A percentile compares a stretch with the other conserved stretches of the same genome.
phyloP scores from a whole-genome alignment of 2,113 vertebrate genomes.

The Gnathonemus echidnorhynchus region DNA sequence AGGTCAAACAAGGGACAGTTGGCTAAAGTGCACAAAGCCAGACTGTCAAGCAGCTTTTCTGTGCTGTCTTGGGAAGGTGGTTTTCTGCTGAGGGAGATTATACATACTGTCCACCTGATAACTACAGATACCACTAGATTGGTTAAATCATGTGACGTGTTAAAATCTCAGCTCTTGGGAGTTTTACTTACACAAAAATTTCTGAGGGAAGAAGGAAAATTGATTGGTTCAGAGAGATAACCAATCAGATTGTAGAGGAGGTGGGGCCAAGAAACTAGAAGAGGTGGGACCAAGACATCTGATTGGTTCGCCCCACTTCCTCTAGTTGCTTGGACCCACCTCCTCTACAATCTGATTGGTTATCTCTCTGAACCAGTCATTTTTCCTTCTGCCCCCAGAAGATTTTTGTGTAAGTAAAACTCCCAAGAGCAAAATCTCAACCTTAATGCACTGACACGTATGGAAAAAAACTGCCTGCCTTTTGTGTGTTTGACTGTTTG shows the following conservation, averaged over 20 bases:
- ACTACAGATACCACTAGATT: background rate
- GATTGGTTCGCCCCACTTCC: no score
- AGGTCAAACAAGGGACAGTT: background rate
- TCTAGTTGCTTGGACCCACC: no score
- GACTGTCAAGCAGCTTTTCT: background rate
- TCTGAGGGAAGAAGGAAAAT: no score
- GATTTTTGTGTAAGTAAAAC: no score
- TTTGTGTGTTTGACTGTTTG: background rate
- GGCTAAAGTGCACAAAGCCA: background rate
- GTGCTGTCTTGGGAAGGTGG: background rate
- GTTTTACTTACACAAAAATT: no score
- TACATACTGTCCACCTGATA: background rate
- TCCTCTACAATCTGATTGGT: no score
- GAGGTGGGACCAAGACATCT: no score
- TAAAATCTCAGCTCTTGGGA: background rate
- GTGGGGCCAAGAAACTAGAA: no score
- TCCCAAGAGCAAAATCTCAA: background rate
- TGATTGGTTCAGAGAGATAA: no score
- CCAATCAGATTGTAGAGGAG: no score
- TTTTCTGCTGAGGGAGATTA: background rate
- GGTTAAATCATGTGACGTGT: background rate
- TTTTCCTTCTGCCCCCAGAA: no score
- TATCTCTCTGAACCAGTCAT: no score
- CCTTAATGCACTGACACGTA: background rate
- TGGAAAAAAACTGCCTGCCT: background rate